Base-by-base conservation (phyloP, 1,140 invertebrate genomes). In the Holotrichia oblita region DNA sequence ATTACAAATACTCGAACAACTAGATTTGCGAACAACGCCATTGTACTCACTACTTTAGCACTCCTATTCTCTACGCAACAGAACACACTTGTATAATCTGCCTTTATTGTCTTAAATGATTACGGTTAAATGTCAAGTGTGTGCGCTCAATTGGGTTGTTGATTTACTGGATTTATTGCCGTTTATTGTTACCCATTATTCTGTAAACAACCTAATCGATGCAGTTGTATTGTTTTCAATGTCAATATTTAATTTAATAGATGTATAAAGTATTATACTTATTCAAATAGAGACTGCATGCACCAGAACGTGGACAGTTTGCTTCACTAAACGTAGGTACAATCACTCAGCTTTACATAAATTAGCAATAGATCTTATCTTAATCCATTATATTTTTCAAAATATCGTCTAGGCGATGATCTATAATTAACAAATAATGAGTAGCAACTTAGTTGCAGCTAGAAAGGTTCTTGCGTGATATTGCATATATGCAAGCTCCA, bases 41-140 rank as follows among this genome's bases (percentile, higher is more conserved):
- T 69, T 69, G n/a, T 7, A 10, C 22, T 69, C 9, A 69, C 12
- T 69, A 24, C 22, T 12, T 22, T 27, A 27, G 8, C 12, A 22
- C 14, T 20, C 2, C 17, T 64, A 64, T 64, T 22, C 17, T 64
- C 22, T 20, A 69, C 20, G 9, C 3, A 69, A 69, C 24, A 6
- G 27, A 69, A 22, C 61, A 12, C 22, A 64, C 17, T 64, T 64
- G 10, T 64, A 64, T 17, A 69, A 69, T 24, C 9, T 69, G 27
- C 8, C 61, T 27, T 22, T 69, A 69, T 34, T 69, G 22, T 69
- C 27, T 69, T 34, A 69, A 69, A 69, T 34, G 61, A 69, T 69
- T 27, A 22, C 22, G 27, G 27, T 34, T 69, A 69, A 69, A 69
- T 69, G 61, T 27, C 61, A 69, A 22, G 7, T 20, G 61, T 24